Percentiles rank a stretch among this genome's conserved stretches.
Evolutionary conservation across 2,888 invertebrate species (phyloP).

Genomic region (Tuta absoluta): DNA sequence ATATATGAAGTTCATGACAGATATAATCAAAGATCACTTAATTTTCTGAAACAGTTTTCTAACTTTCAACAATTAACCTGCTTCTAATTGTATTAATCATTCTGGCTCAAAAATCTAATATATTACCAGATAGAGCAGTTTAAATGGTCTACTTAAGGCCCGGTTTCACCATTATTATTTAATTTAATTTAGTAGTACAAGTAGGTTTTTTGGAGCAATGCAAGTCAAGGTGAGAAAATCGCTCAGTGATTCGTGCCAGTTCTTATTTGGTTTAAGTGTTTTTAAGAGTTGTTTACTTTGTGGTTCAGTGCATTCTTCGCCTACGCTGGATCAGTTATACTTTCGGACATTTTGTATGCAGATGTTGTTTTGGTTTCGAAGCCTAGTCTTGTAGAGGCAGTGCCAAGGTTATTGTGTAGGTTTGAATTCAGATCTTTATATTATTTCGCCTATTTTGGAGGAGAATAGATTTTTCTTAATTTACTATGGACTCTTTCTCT

Average conservation of each 20-base stretch:
- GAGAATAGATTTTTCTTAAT: too few relatives aligned
- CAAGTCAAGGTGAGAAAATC: constrained; percentile 48
- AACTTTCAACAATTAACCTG: constrained; percentile 14
- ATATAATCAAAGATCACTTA: neutral
- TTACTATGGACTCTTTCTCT: too few relatives aligned
- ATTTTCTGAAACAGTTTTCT: neutral
- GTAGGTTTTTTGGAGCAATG: constrained; percentile 32
- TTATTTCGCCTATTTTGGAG: neutral
- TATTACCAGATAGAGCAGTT: neutral
- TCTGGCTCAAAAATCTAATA: neutral
- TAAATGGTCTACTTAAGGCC: neutral
- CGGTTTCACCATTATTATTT: constrained; percentile 18
- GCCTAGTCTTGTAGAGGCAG: neutral
- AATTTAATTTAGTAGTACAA: constrained; percentile 28
- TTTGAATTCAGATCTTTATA: neutral
- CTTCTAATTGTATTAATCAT: constrained; percentile 2
- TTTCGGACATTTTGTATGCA: constrained; percentile 13
- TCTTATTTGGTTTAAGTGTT: constrained; percentile 31
- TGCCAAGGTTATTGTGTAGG: constrained; percentile 13
- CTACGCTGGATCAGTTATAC: constrained; percentile 17
- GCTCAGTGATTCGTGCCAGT: constrained; percentile 48
- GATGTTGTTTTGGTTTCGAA: constrained; percentile 9
- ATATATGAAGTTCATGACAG: neutral
- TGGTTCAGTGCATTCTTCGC: constrained; percentile 17
- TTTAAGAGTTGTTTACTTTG: constrained; percentile 13